Base-by-base conservation (phyloP, 2,888 invertebrate species). In the Nomada lathburiana region DNA sequence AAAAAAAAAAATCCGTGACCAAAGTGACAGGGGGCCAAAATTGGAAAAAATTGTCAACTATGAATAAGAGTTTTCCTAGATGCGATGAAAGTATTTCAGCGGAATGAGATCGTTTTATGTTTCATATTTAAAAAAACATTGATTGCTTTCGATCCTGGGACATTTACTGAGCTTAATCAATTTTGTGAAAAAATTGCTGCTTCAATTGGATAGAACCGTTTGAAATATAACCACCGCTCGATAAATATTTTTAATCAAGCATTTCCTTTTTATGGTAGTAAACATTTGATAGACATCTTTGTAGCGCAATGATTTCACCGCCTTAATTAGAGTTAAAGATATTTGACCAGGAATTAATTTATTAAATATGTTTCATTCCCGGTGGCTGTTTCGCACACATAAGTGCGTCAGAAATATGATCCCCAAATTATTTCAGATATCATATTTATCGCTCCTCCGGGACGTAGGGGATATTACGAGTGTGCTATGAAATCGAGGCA, bases 401-500 rank as follows among this genome's bases (percentile, higher is more conserved):
- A 44, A 29, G 20, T 44, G 42, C 23, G n/a, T 2, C 26, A 36
- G 16, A 44, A 26, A 11, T 52, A 52, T 44, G 11, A n/a, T 29
- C 26, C n/a, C 20, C 42, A n/a, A n/a, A 62, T 50, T 44, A 53
- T 44, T 67, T 29, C n/a, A 7, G 7, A 18, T 13, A 13, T 65
- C 9, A 47, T 59, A 67, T 74, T 67, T 59, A 29, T 50, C n/a
- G 59, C 29, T 23, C 11, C 29, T 47, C n/a, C 9, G 47, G n/a
- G 11, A 60, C 50, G 20, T 4, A 9, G 23, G 10, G 52, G 23
- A 50, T 36, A 59, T n/a, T 20, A 52, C 50, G 70, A 63, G 16
- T 26, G n/a, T 11, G 68, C 16, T 63, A 42, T 76, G 69, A 55
- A 68, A 62, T 68, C 67, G 47, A 20, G 76, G 50, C 63, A 79